Base-by-base conservation (phyloP, 2,888 invertebrate genomes). In the Cephalotes varians region DNA sequence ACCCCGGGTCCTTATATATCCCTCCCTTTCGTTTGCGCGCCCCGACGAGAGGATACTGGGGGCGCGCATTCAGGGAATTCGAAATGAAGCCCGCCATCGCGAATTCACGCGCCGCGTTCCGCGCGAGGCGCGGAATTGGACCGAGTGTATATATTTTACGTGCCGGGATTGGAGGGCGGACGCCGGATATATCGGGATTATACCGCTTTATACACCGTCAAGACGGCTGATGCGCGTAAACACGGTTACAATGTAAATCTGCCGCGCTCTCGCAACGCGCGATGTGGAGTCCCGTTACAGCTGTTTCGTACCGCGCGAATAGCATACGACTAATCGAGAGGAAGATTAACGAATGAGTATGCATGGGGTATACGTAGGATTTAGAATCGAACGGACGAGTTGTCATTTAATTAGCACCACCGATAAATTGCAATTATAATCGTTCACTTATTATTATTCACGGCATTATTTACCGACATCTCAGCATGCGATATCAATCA, bases 21-120 rank as follows among this genome's bases (percentile, higher is more conserved):
- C 44, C 62, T 80, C 87, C 74, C 73, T 74, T 83, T 81, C 74
- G 76, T 84, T 77, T 64, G 62, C 76, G 21, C 74, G 80, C 65
- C 82, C 87, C 86, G 87, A 37, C 37, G 25, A 65, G 69, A 88
- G 87, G 88, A 88, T 76, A 87, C 84, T 69, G 74, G 49, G 60
- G 64, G 83, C 84, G 91, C 90, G 91, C 92, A 92, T 94, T 93
- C 93, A 91, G 90, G 89, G 94, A 94, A 94, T 94, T 92, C 91
- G 90, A 93, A 94, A 94, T 93, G 93, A 94, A 92, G 64, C 88
- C 76, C 85, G 89, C 85, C 89, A 87, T 86, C 86, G 83, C 84
- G 87, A 90, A 85, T 90, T 90, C 91, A 87, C 90, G 85, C 88
- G 85, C 51, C 37, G 49, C 69, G 76, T 69, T 76, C 37, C 76